Evolutionary conservation across 2,113 vertebrate species (phyloP), one percentile per base, ranked within the genome.

Genomic region (Malurus elegans): DNA sequence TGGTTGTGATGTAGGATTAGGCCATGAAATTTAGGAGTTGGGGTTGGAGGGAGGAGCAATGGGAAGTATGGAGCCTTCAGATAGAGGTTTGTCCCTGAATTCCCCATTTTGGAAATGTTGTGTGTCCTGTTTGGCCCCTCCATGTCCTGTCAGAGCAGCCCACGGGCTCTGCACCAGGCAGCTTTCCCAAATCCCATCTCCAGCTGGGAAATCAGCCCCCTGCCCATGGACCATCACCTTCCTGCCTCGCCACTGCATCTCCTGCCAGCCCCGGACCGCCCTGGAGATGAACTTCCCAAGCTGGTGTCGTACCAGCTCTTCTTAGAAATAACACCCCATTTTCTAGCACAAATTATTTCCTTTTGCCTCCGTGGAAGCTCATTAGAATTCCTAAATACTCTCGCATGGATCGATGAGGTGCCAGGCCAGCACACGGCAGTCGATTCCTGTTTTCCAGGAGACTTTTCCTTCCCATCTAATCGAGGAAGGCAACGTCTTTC

Each of bases 271-370:
- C 8, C 8, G 0, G 5, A 15, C 12, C 28, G 7, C 11, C 6
- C 38, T 2, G 1, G 56, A 12, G n/a, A 67, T 4, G 7, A 70
- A 64, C 44, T 58, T 80, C 47, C 56, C 0, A 0, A 80, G 45
- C 8, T 0, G 0, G 7, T 45, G 7, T 34, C 19, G 38, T 32
- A 58, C 31, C 34, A 50, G 3, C 66, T 29, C 29, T 84, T 89
- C 80, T 86, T 83, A 87, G 74, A 87, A 87, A 66, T 14, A 85
- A 64, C 83, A 58, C 11, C 62, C 32, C 42, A 56, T 95, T 78
- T 93, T 78, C 92, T 91, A 82, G 79, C 23, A 38, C 64, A 70
- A 93, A 85, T 90, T 12, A 80, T 97, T 94, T 83, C 79, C 53
- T 91, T 92, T 90, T 23, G 23, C 61, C 50, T 74, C 75, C 0